Conservation (phyloP, 2,797 vertebrate species). For the Sebastes oblongus region DNA sequence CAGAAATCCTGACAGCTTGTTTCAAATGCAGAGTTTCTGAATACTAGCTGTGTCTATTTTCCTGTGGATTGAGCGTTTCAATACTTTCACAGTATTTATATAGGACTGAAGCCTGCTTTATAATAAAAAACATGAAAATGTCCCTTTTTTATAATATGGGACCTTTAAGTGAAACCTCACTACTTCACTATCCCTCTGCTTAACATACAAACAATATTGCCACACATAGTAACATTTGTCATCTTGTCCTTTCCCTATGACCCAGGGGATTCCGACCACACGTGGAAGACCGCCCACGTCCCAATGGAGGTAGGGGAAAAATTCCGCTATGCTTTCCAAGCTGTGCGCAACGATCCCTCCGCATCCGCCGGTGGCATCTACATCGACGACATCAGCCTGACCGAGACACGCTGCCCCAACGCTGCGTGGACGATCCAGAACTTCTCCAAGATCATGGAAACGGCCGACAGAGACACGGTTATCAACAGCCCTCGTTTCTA, state of each 20-base stretch:
- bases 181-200: neutral
- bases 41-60: too few relatives aligned
- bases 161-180: neutral
- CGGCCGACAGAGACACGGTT: accelerated
- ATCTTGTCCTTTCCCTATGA: neutral
- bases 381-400: slow-evolving; percentile 88
- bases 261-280: slow-evolving; percentile 67
- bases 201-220: neutral
- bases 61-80: too few relatives aligned
- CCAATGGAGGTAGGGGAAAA: slow-evolving; percentile 83
- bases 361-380: slow-evolving; percentile 83
- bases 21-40: too few relatives aligned
- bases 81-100: too few relatives aligned
- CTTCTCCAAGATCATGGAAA: slow-evolving; percentile 82
- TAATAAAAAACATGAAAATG: too few relatives aligned
- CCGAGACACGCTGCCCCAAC: slow-evolving; percentile 86
- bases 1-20: too few relatives aligned
- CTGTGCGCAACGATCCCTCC: slow-evolving; percentile 73
- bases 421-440: slow-evolving; percentile 87
- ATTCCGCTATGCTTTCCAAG: slow-evolving; percentile 92
- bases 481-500: slow-evolving; percentile 88
- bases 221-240: neutral
- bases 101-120: too few relatives aligned
- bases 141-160: too few relatives aligned
- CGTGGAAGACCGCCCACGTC: slow-evolving; percentile 91